phyloP scores from a whole-genome alignment of 2,113 vertebrate genomes.

The Miniopterus natalensis region DNA sequence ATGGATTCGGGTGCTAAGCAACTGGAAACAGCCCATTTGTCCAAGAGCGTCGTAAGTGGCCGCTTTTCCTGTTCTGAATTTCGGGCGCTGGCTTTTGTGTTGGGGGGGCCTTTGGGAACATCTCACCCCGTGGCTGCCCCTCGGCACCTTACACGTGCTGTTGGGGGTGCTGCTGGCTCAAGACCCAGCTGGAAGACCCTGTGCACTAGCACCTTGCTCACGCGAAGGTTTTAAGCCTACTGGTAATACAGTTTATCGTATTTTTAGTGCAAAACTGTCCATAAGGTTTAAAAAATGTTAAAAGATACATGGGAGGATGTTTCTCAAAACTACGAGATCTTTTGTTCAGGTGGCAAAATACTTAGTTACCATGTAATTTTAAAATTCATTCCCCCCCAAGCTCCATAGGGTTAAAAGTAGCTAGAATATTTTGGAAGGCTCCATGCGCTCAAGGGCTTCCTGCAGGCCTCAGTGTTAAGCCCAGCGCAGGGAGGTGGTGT shows the following conservation, averaged over 20 bases:
- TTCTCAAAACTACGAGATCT: not conserved
- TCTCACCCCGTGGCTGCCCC: not conserved
- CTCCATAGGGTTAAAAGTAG: conserved; percentile 71
- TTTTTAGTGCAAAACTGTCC: not conserved
- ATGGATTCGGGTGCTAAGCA: not conserved
- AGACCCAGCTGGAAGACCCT: not conserved
- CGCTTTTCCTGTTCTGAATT: not conserved
- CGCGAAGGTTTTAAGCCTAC: not conserved
- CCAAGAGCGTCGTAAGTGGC: not conserved
- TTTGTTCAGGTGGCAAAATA: conserved; percentile 7
- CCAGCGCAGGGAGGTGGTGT: conserved; percentile 78
- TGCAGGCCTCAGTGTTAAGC: conserved; percentile 81
- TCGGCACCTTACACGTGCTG: not conserved
- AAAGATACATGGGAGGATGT: not conserved
- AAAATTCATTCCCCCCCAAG: not conserved
- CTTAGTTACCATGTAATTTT: not conserved
- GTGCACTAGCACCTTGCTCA: not conserved
- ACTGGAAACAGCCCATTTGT: not conserved
- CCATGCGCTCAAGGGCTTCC: conserved; percentile 63
- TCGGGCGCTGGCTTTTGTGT: not conserved
- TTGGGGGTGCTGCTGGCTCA: not conserved
- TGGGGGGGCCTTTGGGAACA: not conserved
- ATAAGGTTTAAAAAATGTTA: not conserved
- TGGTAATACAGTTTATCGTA: not conserved
- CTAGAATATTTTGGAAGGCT: conserved; percentile 75